Evolutionary conservation across 2,113 vertebrate genomes (phyloP).

Genomic region (Ciconia maguari): DNA sequence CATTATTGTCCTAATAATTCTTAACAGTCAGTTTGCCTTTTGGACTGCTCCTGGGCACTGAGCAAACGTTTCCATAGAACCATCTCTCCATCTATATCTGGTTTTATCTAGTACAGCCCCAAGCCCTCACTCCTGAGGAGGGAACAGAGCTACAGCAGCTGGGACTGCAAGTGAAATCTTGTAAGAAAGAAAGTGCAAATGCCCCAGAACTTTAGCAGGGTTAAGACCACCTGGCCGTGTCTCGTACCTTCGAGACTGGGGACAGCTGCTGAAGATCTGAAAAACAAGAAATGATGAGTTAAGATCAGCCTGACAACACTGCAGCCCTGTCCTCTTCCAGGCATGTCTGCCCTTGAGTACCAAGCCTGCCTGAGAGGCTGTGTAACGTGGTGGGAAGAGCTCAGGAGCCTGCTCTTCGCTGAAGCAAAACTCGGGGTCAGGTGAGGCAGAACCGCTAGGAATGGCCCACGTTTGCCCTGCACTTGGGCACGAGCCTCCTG

Average conservation of each 20-base stretch:
- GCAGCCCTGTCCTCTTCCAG: not conserved
- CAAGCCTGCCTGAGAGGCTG: not conserved
- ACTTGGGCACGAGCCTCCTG: not conserved
- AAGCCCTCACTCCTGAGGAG: not conserved
- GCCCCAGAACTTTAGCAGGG: not conserved
- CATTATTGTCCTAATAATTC: slow-evolving; percentile 38
- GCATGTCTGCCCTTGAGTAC: not conserved
- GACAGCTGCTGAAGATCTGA: not conserved
- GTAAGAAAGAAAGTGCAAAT: not conserved
- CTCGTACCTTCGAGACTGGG: not conserved
- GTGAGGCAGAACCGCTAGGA: not conserved
- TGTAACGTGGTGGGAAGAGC: not conserved
- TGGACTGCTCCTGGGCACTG: slow-evolving; percentile 6
- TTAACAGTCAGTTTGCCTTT: slow-evolving; percentile 22
- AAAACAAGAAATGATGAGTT: not conserved
- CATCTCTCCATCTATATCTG: not conserved
- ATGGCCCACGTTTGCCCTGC: not conserved
- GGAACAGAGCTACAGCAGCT: not conserved
- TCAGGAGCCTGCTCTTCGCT: not conserved
- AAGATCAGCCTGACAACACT: not conserved
- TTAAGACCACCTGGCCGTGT: not conserved
- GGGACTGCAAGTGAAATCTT: not conserved
- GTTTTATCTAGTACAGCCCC: not conserved
- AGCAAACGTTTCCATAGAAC: not conserved
- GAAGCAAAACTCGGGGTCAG: not conserved